Evolutionary conservation across 2,888 invertebrate species (phyloP).

Genomic region (Eupithecia inturbata): DNA sequence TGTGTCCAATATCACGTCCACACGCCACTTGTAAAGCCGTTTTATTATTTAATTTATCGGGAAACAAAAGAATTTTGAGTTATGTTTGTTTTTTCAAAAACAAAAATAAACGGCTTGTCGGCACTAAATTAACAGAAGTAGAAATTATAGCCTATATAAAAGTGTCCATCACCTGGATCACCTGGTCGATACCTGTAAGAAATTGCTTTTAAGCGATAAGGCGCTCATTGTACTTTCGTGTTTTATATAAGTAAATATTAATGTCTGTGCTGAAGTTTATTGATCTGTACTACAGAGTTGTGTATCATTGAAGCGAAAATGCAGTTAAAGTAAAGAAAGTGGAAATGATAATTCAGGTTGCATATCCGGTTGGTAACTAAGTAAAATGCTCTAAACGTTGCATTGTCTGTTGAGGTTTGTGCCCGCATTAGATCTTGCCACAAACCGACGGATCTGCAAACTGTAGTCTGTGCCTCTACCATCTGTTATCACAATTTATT

Average conservation of each 20-base stretch:
- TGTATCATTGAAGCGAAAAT: too few species aligned
- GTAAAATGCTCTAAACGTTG: slow-evolving; percentile 4
- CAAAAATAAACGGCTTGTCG: too few species aligned
- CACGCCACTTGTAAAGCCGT: slow-evolving; percentile 12
- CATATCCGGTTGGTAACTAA: slow-evolving; percentile 6
- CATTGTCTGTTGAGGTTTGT: slow-evolving; percentile 15
- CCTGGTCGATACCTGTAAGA: background rate
- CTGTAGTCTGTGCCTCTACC: background rate
- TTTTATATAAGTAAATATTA: background rate
- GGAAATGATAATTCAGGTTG: slow-evolving; percentile 1
- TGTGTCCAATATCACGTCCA: slow-evolving; percentile 14
- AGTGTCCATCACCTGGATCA: background rate
- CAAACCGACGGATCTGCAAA: slow-evolving; percentile 1
- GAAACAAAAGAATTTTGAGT: background rate
- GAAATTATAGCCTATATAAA: background rate
- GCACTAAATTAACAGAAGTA: too few species aligned
- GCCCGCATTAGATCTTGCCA: slow-evolving; percentile 19
- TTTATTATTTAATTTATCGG: slow-evolving; percentile 9
- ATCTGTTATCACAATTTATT: background rate
- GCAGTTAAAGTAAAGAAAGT: background rate
- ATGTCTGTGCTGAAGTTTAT: background rate
- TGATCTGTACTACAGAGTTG: too few species aligned
- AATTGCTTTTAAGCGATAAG: background rate
- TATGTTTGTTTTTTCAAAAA: background rate
- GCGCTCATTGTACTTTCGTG: background rate